These are phyloP conservation scores for Epistrophe grossulariae DNA, from an alignment of 2,888 invertebrate species.

Conservation along the genomic window DNA sequence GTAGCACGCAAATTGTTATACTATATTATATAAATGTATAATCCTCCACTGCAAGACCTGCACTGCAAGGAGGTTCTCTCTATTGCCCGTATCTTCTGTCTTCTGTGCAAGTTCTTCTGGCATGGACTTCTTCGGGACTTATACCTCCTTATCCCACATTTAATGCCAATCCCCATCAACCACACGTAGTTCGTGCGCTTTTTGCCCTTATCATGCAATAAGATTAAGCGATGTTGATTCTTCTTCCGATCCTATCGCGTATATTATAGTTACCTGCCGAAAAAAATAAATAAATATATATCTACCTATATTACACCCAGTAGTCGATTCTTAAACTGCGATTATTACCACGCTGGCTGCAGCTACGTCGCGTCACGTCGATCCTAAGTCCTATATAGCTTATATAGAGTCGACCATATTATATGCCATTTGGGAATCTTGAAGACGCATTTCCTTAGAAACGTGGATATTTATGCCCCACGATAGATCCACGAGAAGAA, in stretches of 20 bases:
- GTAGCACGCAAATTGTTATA: slow-evolving; percentile 65
- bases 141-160: slow-evolving; percentile 31
- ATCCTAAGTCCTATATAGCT: background rate
- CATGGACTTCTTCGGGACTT: background rate
- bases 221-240: slow-evolving; percentile 76
- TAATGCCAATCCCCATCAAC: slow-evolving; percentile 60
- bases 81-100: background rate
- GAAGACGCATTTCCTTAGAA: slow-evolving; percentile 69
- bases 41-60: slow-evolving; percentile 18
- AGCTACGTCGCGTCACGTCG: background rate
- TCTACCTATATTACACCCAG: slow-evolving; percentile 44
- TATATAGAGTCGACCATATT: slow-evolving; percentile 6
- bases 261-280: slow-evolving; percentile 49
- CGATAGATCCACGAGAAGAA: slow-evolving; percentile 44
- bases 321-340: slow-evolving; percentile 68
- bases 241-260: slow-evolving; percentile 60
- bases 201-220: slow-evolving; percentile 70
- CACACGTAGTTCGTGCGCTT: slow-evolving; percentile 72
- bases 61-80: background rate
- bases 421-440: slow-evolving; percentile 35
- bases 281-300: slow-evolving; percentile 56
- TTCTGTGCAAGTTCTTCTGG: background rate
- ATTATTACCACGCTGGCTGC: slow-evolving; percentile 64
- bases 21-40: background rate
- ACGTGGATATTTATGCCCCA: slow-evolving; percentile 72